Conservation (phyloP, 2,797 vertebrate genomes). For the Sciaenops ocellatus region DNA sequence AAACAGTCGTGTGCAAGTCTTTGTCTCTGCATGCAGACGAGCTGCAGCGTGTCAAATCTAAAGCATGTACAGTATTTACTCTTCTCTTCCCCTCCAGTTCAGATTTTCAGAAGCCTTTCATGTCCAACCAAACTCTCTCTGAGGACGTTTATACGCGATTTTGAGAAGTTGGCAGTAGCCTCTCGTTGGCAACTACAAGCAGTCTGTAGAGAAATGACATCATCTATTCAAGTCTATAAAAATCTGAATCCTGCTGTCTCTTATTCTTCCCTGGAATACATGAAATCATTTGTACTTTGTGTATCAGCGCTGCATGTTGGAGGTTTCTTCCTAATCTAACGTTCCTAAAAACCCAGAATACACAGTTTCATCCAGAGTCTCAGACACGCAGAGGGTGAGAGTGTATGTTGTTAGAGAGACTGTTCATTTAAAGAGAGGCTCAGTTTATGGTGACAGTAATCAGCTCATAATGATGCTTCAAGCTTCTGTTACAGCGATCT, state of each 20-base stretch:
- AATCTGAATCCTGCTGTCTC: background rate
- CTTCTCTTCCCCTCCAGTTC: conserved; percentile 11
- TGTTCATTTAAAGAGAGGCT: background rate
- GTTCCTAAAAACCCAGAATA: too few relatives aligned
- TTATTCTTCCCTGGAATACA: background rate
- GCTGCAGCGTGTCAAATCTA: background rate
- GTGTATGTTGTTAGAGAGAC: background rate
- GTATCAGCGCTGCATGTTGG: background rate
- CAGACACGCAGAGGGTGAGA: background rate
- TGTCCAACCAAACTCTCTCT: conserved; percentile 59
- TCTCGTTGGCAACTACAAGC: conserved; percentile 47
- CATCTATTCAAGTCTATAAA: conserved; percentile 30
- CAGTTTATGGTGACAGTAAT: background rate
- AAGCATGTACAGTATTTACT: conserved; percentile 10
- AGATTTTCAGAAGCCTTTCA: conserved; percentile 48
- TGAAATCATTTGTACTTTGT: background rate
- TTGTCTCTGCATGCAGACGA: background rate
- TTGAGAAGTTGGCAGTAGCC: conserved; percentile 55
- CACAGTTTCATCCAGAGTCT: background rate
- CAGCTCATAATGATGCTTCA: background rate
- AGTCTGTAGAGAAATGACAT: conserved; percentile 57
- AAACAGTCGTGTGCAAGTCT: background rate
- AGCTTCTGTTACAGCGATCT: background rate
- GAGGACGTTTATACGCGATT: conserved; percentile 44
- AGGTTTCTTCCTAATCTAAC: background rate